Base-by-base conservation (phyloP, 2,113 vertebrate genomes). In the Dendropsophus ebraccatus region DNA sequence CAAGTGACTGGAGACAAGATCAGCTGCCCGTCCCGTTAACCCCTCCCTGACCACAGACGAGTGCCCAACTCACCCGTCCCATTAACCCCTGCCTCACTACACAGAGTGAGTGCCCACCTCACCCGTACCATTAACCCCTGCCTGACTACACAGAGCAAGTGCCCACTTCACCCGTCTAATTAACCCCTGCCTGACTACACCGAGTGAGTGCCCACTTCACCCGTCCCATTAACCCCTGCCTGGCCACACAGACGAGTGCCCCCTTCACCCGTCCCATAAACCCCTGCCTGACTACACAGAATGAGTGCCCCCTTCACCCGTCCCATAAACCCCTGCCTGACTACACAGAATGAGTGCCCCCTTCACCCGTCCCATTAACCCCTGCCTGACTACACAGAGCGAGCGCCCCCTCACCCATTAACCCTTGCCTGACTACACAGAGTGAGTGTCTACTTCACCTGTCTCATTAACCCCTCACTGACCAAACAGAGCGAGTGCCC, bases 131-230 rank as follows among this genome's bases (percentile, higher is more conserved):
- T 25, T 65, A 81, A 41, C 32, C 58, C 21, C 21, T 45, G 13
- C 16, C 7, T n/a, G n/a, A n/a, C n/a, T n/a, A n/a, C 90, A 85
- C 94, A 96, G 47, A 95, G n/a, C 89, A 94, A 4, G 16, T 49
- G 8, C 75, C 13, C 49, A 32, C 23, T 6, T 13, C 9, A 13
- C 25, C 74, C 9, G 47, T 0, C 8, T 23, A 11, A 65, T 25
- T 65, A 81, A 41, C 32, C 58, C 21, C 21, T 45, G 13, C 16
- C 7, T n/a, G n/a, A n/a, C n/a, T n/a, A n/a, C n/a, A n/a, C n/a
- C n/a, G n/a, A n/a, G n/a, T n/a, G n/a, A n/a, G n/a, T n/a, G n/a
- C n/a, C n/a, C n/a, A n/a, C n/a, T n/a, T n/a, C n/a, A n/a, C 25
- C n/a, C 3, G n/a, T 28, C 58, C 19, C 2, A 1, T 37, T 30